Conservation (phyloP, 2,113 vertebrate genomes). For the Passer montanus region DNA sequence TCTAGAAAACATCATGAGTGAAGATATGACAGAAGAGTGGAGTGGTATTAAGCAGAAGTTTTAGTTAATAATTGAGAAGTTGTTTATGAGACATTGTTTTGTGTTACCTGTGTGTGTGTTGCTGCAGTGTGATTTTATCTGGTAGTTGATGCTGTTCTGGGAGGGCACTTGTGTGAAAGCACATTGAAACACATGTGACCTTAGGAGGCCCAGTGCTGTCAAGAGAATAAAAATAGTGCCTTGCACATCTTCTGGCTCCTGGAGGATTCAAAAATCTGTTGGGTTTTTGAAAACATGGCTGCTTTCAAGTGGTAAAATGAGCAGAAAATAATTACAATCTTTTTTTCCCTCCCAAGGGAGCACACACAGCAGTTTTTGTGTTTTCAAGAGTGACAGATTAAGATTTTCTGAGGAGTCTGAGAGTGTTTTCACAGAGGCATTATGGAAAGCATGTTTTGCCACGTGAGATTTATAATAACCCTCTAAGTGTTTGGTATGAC, state of each 20-base stretch:
- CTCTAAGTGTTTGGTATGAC: not conserved
- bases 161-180: not conserved
- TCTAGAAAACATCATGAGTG: not conserved
- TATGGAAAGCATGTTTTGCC: not conserved
- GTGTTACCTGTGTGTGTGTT: not conserved
- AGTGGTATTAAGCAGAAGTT: not conserved
- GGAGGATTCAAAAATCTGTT: not conserved
- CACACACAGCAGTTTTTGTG: not conserved
- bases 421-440: not conserved
- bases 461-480: not conserved
- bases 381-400: not conserved
- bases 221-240: not conserved
- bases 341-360: not conserved
- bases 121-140: not conserved
- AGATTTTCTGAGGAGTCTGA: not conserved
- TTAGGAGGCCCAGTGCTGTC: not conserved
- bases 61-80: not conserved
- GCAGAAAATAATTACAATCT: not conserved
- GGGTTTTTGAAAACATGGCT: not conserved
- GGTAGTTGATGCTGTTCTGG: not conserved
- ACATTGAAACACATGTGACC: accelerated
- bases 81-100: not conserved
- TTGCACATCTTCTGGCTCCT: not conserved
- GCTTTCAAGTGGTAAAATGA: not conserved
- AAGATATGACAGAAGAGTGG: not conserved